A percentile compares a stretch with the other conserved stretches of the same genome.
These are phyloP conservation scores for Scomber japonicus DNA, from an alignment of 2,113 vertebrate genomes.

Conservation along the genomic window DNA sequence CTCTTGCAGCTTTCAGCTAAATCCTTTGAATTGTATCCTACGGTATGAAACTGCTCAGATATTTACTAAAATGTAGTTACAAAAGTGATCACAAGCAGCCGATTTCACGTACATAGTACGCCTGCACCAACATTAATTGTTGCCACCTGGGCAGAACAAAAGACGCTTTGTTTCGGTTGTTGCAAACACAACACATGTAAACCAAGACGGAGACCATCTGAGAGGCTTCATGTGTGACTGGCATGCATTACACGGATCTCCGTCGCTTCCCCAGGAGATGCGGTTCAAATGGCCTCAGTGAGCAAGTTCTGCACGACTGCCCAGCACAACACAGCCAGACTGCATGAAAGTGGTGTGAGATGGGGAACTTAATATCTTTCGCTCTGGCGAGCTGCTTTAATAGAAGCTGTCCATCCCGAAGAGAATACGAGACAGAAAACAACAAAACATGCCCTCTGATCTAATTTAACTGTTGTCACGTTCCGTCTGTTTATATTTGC, in stretches of 20 bases:
- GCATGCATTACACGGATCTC: slow-evolving; percentile 52
- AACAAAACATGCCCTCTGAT: slow-evolving; percentile 45
- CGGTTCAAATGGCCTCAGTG: slow-evolving; percentile 64
- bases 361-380: slow-evolving; percentile 62
- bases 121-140: not conserved
- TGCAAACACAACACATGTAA: slow-evolving; percentile 39
- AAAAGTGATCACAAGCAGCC: no score
- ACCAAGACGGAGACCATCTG: slow-evolving; percentile 10
- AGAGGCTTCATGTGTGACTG: slow-evolving; percentile 35
- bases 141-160: slow-evolving; percentile 2
- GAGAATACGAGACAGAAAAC: slow-evolving; percentile 42
- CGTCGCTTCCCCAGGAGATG: slow-evolving; percentile 55
- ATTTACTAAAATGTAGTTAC: no score
- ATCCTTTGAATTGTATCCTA: no score
- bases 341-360: slow-evolving; percentile 69
- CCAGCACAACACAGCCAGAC: slow-evolving; percentile 61
- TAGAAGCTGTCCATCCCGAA: slow-evolving; percentile 65
- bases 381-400: slow-evolving; percentile 69
- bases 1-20: no score
- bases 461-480: slow-evolving; percentile 34
- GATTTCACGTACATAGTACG: no score
- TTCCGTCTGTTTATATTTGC: slow-evolving; percentile 47
- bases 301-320: slow-evolving; percentile 73
- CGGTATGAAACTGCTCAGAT: no score
- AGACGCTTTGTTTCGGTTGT: slow-evolving; percentile 6